Evolutionary conservation across 1,140 invertebrate species (phyloP), one percentile per base, ranked within the genome.

Genomic region (Pseudachorutes palmiensis): DNA sequence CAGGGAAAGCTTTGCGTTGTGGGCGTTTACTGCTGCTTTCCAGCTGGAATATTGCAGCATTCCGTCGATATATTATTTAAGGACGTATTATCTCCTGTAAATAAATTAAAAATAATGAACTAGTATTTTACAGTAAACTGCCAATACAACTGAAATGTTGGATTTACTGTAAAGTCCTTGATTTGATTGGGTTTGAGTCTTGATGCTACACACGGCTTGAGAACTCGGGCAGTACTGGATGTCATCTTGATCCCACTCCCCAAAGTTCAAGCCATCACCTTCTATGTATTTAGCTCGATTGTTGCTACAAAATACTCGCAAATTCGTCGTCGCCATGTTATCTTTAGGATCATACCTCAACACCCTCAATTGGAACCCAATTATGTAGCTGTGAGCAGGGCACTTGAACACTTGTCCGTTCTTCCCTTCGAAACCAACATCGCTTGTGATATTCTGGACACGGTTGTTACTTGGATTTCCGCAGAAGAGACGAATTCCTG

Each of bases 401-500:
- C 36, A 45, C 36, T 19, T 9, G 19, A 45, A 45, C 19, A 12
- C 19, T 45, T 45, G 9, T 9, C 36, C 36, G 9, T 19, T 12
- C 36, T 45, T 45, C 19, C 36, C 36, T 19, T 19, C 9, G 36
- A 12, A 12, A 45, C 36, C 36, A 19, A 45, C 36, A 19, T 19
- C 19, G 36, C 36, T 45, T 19, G 36, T 45, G 36, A 45, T 19
- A 9, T 9, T 45, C 19, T 9, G 36, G 9, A 19, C 19, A 45
- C 9, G 9, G 36, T 19, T 19, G 19, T 45, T 19, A 19, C 9
- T 12, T 9, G 36, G 36, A 19, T 45, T 45, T 9, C 61, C 66
- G 30, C 66, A 68, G 33, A 57, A 69, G 14, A 69, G 59, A 26
- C 59, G 19, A 28, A 69, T 65, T n/a, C 67, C n/a, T n/a, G n/a